These are phyloP conservation scores for Drosophila novamexicana DNA, from an alignment of 1,140 invertebrate genomes.

Conservation along the genomic window DNA sequence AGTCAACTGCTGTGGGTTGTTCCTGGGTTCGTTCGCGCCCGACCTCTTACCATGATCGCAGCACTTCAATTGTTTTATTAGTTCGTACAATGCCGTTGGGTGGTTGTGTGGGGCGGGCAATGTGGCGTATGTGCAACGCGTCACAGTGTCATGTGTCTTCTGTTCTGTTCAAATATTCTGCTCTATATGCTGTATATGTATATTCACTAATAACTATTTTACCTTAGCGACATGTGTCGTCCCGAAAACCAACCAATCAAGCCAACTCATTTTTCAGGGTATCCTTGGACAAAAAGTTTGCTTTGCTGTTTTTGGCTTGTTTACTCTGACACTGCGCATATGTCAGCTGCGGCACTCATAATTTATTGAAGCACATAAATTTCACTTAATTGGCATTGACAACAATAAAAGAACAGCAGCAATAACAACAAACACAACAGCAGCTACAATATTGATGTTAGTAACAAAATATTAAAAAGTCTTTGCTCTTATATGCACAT, in stretches of 20 bases:
- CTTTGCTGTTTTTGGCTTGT: slow-evolving; percentile 55
- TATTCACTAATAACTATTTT: slow-evolving; percentile 81
- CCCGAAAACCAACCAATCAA: slow-evolving; percentile 34
- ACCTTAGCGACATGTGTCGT: slow-evolving; percentile 77
- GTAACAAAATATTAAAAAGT: slow-evolving; percentile 52
- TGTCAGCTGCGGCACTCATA: slow-evolving; percentile 75
- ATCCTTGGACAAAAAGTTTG: slow-evolving; percentile 63
- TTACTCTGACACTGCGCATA: slow-evolving; percentile 51
- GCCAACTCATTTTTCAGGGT: slow-evolving; percentile 49
- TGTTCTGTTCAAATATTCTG: slow-evolving; percentile 50
- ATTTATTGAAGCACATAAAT: slow-evolving; percentile 81
- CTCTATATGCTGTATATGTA: slow-evolving; percentile 15
- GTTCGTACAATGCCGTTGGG: slow-evolving; percentile 40
- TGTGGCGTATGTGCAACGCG: slow-evolving; percentile 58
- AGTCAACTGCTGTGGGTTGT: slow-evolving; percentile 64
- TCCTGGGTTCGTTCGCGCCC: slow-evolving; percentile 36
- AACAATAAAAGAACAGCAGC: slow-evolving; percentile 53
- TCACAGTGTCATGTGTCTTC: slow-evolving; percentile 35
- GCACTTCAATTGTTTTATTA: slow-evolving; percentile 76
- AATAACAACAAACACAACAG: slow-evolving; percentile 14
- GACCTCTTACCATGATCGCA: slow-evolving; percentile 26
- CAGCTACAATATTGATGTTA: slow-evolving; percentile 39
- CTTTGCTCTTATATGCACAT: slow-evolving; percentile 54
- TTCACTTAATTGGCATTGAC: slow-evolving; percentile 79
- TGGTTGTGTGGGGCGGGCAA: slow-evolving; percentile 8